phyloP scores from a whole-genome alignment of 2,888 invertebrate species.

The Drosophila birchii region DNA sequence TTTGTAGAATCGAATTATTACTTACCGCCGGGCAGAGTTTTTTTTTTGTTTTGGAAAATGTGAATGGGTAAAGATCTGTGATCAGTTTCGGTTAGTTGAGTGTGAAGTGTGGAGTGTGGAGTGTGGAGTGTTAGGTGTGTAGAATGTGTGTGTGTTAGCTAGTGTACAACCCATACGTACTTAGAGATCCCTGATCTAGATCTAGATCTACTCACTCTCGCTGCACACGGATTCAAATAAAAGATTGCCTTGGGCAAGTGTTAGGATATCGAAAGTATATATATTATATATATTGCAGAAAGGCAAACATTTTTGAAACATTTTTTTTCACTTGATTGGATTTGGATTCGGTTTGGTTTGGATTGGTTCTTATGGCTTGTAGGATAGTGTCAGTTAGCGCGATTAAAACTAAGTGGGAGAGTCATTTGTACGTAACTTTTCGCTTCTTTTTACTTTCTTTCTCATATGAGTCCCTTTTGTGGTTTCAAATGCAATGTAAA shows the following conservation, averaged over 20 bases:
- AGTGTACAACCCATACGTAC: slow-evolving; percentile 51
- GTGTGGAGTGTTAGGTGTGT: slow-evolving; percentile 1
- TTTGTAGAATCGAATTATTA: slow-evolving; percentile 58
- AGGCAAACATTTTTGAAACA: slow-evolving; percentile 61
- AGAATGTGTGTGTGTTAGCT: slow-evolving; percentile 1
- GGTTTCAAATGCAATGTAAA: slow-evolving; percentile 81
- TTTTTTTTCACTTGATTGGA: slow-evolving; percentile 40
- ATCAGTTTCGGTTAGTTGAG: slow-evolving; percentile 29
- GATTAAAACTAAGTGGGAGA: slow-evolving; percentile 68
- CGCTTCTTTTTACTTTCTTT: slow-evolving; percentile 83
- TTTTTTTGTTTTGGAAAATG: slow-evolving; percentile 25
- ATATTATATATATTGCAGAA: slow-evolving; percentile 40
- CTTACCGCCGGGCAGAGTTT: slow-evolving; percentile 54
- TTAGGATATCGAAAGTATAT: slow-evolving; percentile 45
- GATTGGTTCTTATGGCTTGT: slow-evolving; percentile 24
- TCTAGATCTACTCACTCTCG: slow-evolving; percentile 46
- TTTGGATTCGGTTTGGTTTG: slow-evolving; percentile 9
- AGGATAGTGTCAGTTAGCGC: slow-evolving; percentile 45
- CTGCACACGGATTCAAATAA: slow-evolving; percentile 43
- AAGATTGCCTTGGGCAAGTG: slow-evolving; percentile 45
- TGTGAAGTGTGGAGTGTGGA: neutral
- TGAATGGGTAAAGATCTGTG: slow-evolving; percentile 18
- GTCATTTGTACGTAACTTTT: slow-evolving; percentile 80
- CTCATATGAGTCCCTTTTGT: slow-evolving; percentile 83
- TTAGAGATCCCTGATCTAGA: slow-evolving; percentile 40